These are phyloP conservation scores for Holocentrus rufus DNA, from an alignment of 2,797 vertebrate species.

Conservation along the genomic window DNA sequence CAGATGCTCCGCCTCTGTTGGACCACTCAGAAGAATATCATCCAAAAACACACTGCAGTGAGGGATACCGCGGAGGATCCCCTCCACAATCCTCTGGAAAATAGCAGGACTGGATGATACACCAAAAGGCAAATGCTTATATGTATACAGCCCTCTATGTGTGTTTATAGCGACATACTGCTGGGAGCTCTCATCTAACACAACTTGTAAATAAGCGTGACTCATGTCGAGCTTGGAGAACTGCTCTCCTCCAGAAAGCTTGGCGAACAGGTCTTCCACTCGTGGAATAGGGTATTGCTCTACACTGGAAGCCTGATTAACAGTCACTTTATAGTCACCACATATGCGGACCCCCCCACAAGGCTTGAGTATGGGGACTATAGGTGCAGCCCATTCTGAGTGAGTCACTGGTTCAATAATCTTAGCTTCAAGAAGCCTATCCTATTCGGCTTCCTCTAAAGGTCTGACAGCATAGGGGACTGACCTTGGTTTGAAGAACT, in stretches of 20 bases:
- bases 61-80: no score
- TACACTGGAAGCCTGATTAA: neutral
- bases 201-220: neutral
- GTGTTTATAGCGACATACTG: neutral
- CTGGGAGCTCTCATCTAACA: neutral
- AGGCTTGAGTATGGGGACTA: neutral
- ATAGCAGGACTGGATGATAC: neutral
- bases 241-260: neutral
- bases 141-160: slow-evolving; percentile 1
- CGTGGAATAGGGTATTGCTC: slow-evolving; percentile 2
- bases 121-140: neutral
- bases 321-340: neutral
- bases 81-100: no score
- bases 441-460: slow-evolving; percentile 3
- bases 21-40: no score
- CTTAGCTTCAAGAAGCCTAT: neutral
- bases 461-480: slow-evolving; percentile 16
- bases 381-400: slow-evolving; percentile 2
- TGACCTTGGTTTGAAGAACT: slow-evolving; percentile 3
- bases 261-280: neutral
- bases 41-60: no score
- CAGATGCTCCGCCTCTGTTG: no score
- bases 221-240: slow-evolving; percentile 8
- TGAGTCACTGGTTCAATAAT: neutral
- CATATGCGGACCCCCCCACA: neutral